Conservation (phyloP, 2,888 invertebrate genomes). For the Pollenia amentaria region DNA sequence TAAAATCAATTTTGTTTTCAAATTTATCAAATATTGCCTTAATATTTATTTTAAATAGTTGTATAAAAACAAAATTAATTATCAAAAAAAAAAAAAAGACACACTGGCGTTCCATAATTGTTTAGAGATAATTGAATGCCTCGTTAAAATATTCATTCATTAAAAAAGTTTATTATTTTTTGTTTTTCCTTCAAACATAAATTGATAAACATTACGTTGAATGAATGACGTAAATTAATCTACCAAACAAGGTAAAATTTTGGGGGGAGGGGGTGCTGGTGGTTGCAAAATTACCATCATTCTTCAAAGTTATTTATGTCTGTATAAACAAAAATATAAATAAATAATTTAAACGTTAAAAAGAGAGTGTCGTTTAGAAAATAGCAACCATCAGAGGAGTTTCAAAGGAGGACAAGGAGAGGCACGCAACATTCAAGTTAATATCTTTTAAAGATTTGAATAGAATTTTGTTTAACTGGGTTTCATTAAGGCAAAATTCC, state of each 20-base stretch:
- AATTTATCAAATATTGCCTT: no score
- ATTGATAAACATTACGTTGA: conserved; percentile 53
- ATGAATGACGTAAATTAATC: conserved; percentile 50
- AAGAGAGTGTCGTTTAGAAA: conserved; percentile 48
- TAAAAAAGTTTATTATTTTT: conserved; percentile 15
- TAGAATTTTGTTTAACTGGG: background rate
- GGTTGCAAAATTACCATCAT: background rate
- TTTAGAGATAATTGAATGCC: conserved; percentile 37
- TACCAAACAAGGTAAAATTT: background rate
- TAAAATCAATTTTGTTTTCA: no score
- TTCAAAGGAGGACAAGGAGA: background rate
- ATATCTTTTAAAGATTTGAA: conserved; percentile 18
- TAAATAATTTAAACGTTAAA: conserved; percentile 40
- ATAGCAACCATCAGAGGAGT: conserved; percentile 23
- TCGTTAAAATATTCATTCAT: conserved; percentile 48
- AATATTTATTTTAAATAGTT: background rate
- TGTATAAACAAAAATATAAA: conserved; percentile 43
- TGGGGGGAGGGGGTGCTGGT: conserved; percentile 7
- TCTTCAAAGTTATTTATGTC: conserved; percentile 2
- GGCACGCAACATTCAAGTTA: background rate
- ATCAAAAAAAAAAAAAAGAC: background rate
- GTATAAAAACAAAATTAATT: background rate
- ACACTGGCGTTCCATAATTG: background rate
- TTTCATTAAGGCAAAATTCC: background rate
- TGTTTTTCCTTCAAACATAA: conserved; percentile 19